These are phyloP conservation scores for Amphiura filiformis DNA, from an alignment of 35 echinoderm and acorn worm genomes.

Conservation along the genomic window DNA sequence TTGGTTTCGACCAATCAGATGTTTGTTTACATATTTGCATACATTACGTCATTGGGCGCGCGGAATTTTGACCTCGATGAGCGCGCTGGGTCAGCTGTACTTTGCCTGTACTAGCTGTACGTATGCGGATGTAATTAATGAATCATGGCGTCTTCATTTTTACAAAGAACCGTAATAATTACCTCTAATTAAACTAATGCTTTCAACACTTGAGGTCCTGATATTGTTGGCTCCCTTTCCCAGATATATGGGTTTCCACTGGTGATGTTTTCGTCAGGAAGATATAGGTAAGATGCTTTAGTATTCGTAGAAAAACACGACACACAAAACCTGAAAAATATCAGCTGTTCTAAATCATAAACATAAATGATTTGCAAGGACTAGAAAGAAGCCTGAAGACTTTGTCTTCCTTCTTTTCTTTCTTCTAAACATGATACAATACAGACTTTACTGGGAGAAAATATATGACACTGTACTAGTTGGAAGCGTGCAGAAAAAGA, in stretches of 20 bases:
- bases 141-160: not conserved
- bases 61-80: not conserved
- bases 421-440: too few relatives aligned
- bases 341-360: too few relatives aligned
- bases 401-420: too few relatives aligned
- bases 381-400: too few relatives aligned
- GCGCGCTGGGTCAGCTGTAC: constrained; percentile 3
- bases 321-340: too few relatives aligned
- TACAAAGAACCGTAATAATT: not conserved
- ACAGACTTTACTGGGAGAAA: too few relatives aligned
- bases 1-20: not conserved
- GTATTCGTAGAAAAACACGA: not conserved
- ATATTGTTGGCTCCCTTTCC: not conserved
- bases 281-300: not conserved
- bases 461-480: too few relatives aligned
- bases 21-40: not conserved
- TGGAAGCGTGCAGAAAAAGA: too few relatives aligned
- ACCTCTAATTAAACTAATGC: not conserved
- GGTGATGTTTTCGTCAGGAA: not conserved
- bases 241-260: not conserved
- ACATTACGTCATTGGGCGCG: not conserved
- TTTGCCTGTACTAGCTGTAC: not conserved
- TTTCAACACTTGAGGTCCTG: not conserved
- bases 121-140: constrained; percentile 1
- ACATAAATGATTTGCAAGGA: too few relatives aligned